Evolutionary conservation across 2,113 vertebrate genomes (phyloP).

Genomic region (Grammomys surdaster): DNA sequence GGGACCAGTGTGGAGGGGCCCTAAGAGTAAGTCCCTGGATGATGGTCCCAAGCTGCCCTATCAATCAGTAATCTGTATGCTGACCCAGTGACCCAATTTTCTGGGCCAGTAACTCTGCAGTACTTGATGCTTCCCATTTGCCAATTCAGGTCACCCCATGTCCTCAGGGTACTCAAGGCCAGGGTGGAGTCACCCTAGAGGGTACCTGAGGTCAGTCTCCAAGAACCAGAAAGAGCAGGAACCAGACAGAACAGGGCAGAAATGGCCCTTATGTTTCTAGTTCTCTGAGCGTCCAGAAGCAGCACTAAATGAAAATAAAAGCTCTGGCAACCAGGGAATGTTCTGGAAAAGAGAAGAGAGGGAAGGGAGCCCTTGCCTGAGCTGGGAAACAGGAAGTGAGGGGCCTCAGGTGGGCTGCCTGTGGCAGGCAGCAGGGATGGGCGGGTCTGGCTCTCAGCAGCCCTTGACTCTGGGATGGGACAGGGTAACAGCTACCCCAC

Average conservation of each 20-base stretch:
- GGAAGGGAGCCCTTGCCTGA: not conserved
- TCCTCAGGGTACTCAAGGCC: not conserved
- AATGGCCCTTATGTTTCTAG: not conserved
- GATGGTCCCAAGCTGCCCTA: not conserved
- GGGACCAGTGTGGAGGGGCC: not conserved
- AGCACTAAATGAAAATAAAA: not conserved
- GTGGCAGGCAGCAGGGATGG: too few relatives aligned
- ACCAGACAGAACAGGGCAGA: not conserved
- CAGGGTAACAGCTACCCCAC: not conserved
- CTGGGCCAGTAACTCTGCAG: not conserved
- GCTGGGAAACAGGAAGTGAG: not conserved
- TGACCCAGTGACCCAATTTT: slow-evolving; percentile 71
- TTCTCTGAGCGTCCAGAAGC: not conserved
- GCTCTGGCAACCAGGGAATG: not conserved
- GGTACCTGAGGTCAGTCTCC: not conserved
- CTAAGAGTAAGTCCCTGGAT: not conserved
- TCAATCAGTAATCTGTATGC: slow-evolving; percentile 56
- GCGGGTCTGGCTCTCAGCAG: not conserved
- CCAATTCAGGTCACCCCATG: slow-evolving; percentile 57
- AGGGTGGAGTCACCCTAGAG: not conserved
- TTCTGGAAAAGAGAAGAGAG: not conserved
- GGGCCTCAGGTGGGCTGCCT: too few relatives aligned
- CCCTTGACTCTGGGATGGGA: not conserved
- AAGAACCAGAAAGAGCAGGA: not conserved
- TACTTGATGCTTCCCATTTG: slow-evolving; percentile 43